Evolutionary conservation across 1,140 invertebrate genomes (phyloP).

Genomic region (Eupeodes corollae): DNA sequence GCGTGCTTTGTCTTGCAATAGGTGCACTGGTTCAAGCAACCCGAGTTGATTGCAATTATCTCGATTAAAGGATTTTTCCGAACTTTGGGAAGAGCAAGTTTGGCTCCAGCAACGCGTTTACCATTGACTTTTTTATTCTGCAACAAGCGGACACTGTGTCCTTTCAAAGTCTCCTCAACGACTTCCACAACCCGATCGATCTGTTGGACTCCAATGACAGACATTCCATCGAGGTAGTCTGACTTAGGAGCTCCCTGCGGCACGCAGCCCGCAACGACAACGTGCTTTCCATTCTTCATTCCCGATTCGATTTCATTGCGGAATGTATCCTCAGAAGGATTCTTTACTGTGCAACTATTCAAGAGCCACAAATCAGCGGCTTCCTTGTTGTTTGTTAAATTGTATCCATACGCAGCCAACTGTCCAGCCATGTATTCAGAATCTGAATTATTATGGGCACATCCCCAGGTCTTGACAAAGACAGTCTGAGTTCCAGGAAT

Average conservation of each 20-base stretch:
- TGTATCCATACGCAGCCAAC: conserved; percentile 76
- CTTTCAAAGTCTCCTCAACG: conserved; percentile 95
- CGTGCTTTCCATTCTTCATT: conserved; percentile 60
- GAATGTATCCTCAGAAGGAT: conserved; percentile 92
- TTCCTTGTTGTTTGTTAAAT: conserved; percentile 68
- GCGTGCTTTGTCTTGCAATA: conserved; percentile 99
- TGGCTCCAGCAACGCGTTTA: conserved; percentile 77
- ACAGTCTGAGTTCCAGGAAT: conserved; percentile 84
- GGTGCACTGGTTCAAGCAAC: conserved; percentile 95
- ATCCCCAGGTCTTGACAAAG: conserved; percentile 95
- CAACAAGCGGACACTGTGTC: conserved; percentile 51
- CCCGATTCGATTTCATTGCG: conserved; percentile 82
- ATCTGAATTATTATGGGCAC: conserved; percentile 92
- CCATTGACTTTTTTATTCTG: conserved; percentile 72
- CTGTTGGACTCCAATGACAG: conserved; percentile 93
- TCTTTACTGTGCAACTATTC: conserved; percentile 97
- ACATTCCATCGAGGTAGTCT: conserved; percentile 61
- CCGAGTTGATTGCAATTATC: conserved; percentile 96
- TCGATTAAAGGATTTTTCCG: conserved; percentile 92
- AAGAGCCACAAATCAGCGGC: conserved; percentile 87
- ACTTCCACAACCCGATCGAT: conserved; percentile 97
- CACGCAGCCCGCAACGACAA: conserved; percentile 94
- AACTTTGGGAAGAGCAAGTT: conserved; percentile 82
- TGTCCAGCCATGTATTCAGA: conserved; percentile 97
- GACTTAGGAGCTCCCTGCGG: conserved; percentile 76